phyloP scores from a whole-genome alignment of 2,113 vertebrate species.

The Chrysochloris asiatica region DNA sequence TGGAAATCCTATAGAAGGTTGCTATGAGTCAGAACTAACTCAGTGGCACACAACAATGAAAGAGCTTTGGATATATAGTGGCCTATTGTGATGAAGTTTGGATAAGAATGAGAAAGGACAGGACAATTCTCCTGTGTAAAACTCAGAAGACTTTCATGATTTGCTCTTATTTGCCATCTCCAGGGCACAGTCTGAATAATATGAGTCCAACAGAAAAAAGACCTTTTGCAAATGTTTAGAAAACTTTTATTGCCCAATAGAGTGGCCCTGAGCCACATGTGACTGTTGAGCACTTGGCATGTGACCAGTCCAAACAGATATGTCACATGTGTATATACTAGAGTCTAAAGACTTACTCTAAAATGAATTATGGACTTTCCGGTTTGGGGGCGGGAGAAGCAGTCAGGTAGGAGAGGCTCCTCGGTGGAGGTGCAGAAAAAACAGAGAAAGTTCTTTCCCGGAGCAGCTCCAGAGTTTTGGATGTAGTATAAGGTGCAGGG shows the following conservation, averaged over 20 bases:
- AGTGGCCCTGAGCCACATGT: too few relatives aligned
- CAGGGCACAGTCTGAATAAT: neutral
- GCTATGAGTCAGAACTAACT: too few relatives aligned
- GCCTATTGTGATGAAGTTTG: neutral
- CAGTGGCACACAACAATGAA: too few relatives aligned
- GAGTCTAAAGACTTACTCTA: neutral
- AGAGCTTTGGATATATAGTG: neutral
- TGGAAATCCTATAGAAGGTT: too few relatives aligned
- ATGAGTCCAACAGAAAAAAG: neutral
- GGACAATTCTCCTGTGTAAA: neutral
- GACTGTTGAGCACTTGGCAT: too few relatives aligned
- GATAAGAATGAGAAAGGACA: conserved; percentile 4
- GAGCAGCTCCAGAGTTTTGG: too few relatives aligned
- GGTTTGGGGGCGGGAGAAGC: too few relatives aligned
- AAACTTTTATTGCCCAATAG: too few relatives aligned
- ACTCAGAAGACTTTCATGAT: neutral
- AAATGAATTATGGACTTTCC: neutral
- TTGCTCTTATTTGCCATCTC: neutral
- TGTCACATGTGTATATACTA: neutral
- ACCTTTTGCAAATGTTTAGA: neutral
- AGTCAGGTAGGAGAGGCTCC: too few relatives aligned
- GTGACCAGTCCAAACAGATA: neutral
- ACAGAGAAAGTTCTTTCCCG: too few relatives aligned
- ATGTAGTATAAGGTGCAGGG: too few relatives aligned
- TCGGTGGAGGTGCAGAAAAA: too few relatives aligned